Base-by-base conservation (phyloP, 2,888 invertebrate species). In the Dolichomitus sp. region DNA sequence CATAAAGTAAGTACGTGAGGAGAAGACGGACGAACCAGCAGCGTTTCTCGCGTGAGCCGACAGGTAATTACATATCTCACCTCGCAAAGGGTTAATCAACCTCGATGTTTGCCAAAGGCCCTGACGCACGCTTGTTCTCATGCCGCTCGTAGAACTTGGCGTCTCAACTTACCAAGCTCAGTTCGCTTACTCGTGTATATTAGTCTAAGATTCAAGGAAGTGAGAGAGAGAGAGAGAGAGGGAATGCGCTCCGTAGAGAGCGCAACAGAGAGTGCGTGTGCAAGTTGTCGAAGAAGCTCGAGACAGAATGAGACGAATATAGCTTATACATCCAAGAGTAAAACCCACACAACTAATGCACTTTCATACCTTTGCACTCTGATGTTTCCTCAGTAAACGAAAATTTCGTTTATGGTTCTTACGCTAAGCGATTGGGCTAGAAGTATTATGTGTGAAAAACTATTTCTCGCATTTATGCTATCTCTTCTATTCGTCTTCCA, bases 61-160 rank as follows among this genome's bases (percentile, higher is more conserved):
- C 84, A 72, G 85, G 79, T 91, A 91, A 91, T 91, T 90, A 90
- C 88, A 88, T 83, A 87, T 88, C 89, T 89, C 86, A 80, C 84
- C 85, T 89, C 84, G 84, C 86, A 86, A 88, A 88, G 88, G 88
- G 85, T 90, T 89, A 90, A 91, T 90, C 89, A 90, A 84, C 80
- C 86, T 80, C 61, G 84, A 82, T 86, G 86, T 85, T 85, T 86
- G 81, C 81, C 79, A 72, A 81, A 77, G 75, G 78, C 79, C 80
- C 74, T 52, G 63, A 74, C 65, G 63, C 75, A 14, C 30, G 57
- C 42, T 54, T 42, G 59, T 61, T 70, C 70, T 61, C 61, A 50
- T 42, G 61, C 37, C 30, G 12, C 77, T 40, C 27, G 30, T 50
- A 37, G 23, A 70, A 77, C 69, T 77, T 70, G 66, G n/a, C 57